Conservation (phyloP, 2,888 invertebrate genomes). For the Cryptops parisi region DNA sequence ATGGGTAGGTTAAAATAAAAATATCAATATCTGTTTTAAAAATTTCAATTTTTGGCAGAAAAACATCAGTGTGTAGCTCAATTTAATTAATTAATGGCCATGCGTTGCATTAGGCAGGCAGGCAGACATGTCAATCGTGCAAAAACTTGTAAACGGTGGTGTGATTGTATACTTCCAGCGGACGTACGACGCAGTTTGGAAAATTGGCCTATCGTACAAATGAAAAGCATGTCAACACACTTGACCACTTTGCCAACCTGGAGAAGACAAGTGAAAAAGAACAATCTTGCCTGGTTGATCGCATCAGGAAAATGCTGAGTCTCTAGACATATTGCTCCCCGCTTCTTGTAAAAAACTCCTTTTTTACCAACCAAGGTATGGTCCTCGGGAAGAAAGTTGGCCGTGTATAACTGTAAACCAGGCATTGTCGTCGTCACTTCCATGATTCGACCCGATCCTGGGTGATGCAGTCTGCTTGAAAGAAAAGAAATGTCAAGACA, state of each 20-base stretch:
- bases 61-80: no score
- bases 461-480: constrained; percentile 19
- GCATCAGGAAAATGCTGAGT: constrained; percentile 89
- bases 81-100: no score
- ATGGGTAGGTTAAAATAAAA: no score
- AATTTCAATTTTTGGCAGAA: no score
- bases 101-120: no score
- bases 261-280: no score
- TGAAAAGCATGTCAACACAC: no score
- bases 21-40: no score
- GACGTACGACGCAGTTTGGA: constrained; percentile 54
- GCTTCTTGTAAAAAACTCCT: constrained; percentile 51
- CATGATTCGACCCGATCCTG: constrained; percentile 47
- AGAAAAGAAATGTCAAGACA: not conserved
- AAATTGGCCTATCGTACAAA: constrained; percentile 49
- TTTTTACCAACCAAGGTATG: constrained; percentile 53
- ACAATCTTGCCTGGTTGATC: constrained; percentile 54
- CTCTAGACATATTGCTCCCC: constrained; percentile 73
- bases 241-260: no score
- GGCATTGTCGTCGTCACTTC: constrained; percentile 76
- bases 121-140: not conserved
- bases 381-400: constrained; percentile 48
- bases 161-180: constrained; percentile 55
- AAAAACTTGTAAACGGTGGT: constrained; percentile 43
- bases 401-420: constrained; percentile 80